A percentile compares a stretch with the other conserved stretches of the same genome.
phyloP scores from a whole-genome alignment of 2,113 vertebrate genomes.

The Brienomyrus longianalis region DNA sequence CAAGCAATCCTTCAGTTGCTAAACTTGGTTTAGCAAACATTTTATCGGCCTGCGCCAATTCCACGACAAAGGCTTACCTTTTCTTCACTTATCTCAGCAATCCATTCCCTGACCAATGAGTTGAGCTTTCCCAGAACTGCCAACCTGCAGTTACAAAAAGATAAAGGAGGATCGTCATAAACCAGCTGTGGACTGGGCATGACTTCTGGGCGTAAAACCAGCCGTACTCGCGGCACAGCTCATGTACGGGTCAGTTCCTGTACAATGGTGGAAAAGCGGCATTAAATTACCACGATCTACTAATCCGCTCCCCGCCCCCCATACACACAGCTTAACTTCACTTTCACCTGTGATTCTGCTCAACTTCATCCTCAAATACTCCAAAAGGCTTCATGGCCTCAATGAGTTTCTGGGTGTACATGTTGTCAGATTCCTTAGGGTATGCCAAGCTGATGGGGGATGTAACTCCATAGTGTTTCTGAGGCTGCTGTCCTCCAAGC shows the following conservation, averaged over 20 bases:
- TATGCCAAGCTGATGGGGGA: conserved; percentile 85
- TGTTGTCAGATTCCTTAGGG: conserved; percentile 76
- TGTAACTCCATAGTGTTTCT: conserved; percentile 85
- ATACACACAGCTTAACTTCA: background rate
- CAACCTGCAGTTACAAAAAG: conserved; percentile 61
- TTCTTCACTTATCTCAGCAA: conserved; percentile 81
- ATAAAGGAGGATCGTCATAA: background rate
- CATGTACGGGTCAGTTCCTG: background rate
- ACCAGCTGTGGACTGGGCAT: background rate
- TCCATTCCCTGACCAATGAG: conserved; percentile 91
- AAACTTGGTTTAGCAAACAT: background rate
- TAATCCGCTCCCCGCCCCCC: too few species aligned
- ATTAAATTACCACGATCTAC: background rate
- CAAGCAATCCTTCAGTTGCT: background rate
- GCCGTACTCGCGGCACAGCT: background rate
- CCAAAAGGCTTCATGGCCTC: conserved; percentile 91
- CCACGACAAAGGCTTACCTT: conserved; percentile 66
- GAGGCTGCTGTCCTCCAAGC: conserved; percentile 72
- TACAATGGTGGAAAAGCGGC: background rate
- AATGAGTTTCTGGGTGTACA: conserved; percentile 81
- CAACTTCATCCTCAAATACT: conserved; percentile 90
- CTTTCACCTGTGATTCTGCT: conserved; percentile 82
- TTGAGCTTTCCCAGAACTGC: conserved; percentile 87
- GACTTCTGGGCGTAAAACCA: background rate
- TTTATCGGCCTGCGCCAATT: background rate